phyloP scores from a whole-genome alignment of 2,113 vertebrate genomes.

The Illadopsis cleaveri region DNA sequence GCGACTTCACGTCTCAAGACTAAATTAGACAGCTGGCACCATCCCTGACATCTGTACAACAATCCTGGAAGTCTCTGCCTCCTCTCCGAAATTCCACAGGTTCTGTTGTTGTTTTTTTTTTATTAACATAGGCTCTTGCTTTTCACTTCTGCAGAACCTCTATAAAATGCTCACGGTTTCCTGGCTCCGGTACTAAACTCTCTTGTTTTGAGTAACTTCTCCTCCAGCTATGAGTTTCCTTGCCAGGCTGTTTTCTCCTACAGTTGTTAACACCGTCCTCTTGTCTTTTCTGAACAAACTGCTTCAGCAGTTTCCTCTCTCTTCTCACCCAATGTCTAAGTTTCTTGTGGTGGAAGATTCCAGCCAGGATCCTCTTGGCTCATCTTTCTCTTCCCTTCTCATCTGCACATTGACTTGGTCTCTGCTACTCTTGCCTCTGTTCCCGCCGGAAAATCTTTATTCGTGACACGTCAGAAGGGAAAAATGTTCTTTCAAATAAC shows the following conservation, averaged over 20 bases:
- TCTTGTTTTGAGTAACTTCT: not conserved
- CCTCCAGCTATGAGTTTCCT: not conserved
- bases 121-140: not conserved
- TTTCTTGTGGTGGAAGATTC: not conserved
- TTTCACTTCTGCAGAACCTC: not conserved
- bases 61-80: not conserved
- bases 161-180: not conserved
- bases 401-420: not conserved
- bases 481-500: not conserved
- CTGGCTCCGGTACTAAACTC: not conserved
- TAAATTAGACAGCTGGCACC: not conserved
- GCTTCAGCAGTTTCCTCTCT: not conserved
- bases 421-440: not conserved
- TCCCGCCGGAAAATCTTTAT: not conserved
- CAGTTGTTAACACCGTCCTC: not conserved
- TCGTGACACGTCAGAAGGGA: accelerated
- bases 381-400: not conserved
- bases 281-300: not conserved
- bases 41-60: not conserved
- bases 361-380: conserved; percentile 8
- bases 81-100: not conserved
- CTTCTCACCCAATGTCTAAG: not conserved
- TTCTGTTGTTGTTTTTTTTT: not conserved
- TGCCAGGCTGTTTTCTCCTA: not conserved
- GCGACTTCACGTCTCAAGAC: not conserved